Percentiles rank a stretch among this genome's conserved stretches.
phyloP scores from a whole-genome alignment of 2,888 invertebrate genomes.

The Volucella inanis region DNA sequence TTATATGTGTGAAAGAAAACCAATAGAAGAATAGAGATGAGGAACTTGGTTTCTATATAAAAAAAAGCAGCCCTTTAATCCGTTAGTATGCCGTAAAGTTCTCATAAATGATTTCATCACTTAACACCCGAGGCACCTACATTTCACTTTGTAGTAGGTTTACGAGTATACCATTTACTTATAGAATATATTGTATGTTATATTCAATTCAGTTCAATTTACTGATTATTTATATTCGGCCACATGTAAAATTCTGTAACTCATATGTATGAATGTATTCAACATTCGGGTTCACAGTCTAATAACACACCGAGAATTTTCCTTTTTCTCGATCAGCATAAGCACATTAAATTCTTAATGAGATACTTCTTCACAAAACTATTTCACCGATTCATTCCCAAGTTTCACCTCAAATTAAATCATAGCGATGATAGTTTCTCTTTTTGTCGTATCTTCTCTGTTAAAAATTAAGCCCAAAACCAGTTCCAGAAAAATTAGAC shows the following conservation, averaged over 20 bases:
- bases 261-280: not conserved
- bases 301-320: slow-evolving; percentile 20
- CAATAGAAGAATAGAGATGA: not conserved
- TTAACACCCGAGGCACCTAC: slow-evolving; percentile 32
- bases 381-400: slow-evolving; percentile 25
- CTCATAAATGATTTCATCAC: slow-evolving; percentile 28
- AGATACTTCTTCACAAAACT: slow-evolving; percentile 28
- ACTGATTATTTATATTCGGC: too few species aligned
- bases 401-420: slow-evolving; percentile 48
- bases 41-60: not conserved
- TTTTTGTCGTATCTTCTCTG: slow-evolving; percentile 18
- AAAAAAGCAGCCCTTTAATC: not conserved
- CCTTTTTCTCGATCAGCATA: slow-evolving; percentile 5
- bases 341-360: slow-evolving; percentile 62
- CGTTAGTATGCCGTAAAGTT: slow-evolving; percentile 8
- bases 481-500: slow-evolving; percentile 23
- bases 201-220: too few species aligned
- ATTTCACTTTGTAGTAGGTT: slow-evolving; percentile 9
- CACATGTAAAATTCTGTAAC: slow-evolving; percentile 7
- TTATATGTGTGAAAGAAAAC: not conserved
- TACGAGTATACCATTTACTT: too few species aligned
- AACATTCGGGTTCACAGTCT: slow-evolving; percentile 13
- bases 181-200: too few species aligned
- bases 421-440: slow-evolving; percentile 37
- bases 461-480: slow-evolving; percentile 28